Conservation (phyloP, 1,140 invertebrate genomes). For the Alviniconcha marisindica region DNA sequence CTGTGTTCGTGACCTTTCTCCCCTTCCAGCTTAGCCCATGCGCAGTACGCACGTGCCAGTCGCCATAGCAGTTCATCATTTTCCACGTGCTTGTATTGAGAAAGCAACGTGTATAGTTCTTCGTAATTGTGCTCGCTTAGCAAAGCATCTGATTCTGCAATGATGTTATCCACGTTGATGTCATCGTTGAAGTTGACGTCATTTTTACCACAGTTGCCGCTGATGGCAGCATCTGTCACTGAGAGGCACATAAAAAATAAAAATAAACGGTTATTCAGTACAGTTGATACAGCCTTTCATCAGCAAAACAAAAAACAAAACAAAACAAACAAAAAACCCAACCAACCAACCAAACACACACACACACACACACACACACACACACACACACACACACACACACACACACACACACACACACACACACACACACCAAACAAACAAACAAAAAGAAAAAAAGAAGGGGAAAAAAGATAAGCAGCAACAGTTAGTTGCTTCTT, state of each 20-base stretch:
- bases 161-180: not conserved
- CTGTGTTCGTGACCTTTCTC: slow-evolving; percentile 25
- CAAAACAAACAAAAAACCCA: too few relatives aligned
- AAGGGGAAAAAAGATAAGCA: too few relatives aligned
- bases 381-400: too few relatives aligned
- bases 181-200: slow-evolving; percentile 19
- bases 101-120: slow-evolving; percentile 2
- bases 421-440: too few relatives aligned
- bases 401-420: too few relatives aligned
- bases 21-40: slow-evolving; percentile 25
- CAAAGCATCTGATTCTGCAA: slow-evolving; percentile 9
- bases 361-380: too few relatives aligned
- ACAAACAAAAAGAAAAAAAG: too few relatives aligned
- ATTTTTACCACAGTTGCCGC: not conserved
- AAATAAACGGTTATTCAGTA: too few relatives aligned
- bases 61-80: slow-evolving; percentile 38
- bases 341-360: too few relatives aligned
- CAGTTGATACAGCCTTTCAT: too few relatives aligned
- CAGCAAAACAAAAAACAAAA: too few relatives aligned
- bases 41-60: slow-evolving; percentile 25
- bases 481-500: too few relatives aligned
- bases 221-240: not conserved
- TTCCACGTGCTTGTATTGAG: slow-evolving; percentile 19
- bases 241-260: not conserved
- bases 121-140: slow-evolving; percentile 14